phyloP scores from a whole-genome alignment of 2,797 vertebrate genomes.

The Podarcis siculus region DNA sequence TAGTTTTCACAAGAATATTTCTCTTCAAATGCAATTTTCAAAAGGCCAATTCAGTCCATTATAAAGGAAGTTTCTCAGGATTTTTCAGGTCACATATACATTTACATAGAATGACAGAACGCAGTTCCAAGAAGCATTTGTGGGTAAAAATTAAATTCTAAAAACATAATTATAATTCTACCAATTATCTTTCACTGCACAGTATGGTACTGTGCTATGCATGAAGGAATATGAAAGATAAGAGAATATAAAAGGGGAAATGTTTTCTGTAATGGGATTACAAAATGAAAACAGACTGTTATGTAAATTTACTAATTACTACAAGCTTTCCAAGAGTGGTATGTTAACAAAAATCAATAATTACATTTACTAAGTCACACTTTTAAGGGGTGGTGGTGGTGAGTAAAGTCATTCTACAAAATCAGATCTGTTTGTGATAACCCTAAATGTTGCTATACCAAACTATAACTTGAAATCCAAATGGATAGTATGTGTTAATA shows the following conservation, averaged over 20 bases:
- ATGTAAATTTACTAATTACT: conserved; percentile 35
- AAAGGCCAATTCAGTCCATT: not conserved
- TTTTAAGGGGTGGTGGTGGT: not conserved
- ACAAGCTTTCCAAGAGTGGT: conserved; percentile 29
- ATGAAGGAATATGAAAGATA: conserved; percentile 43
- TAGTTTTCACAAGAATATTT: not conserved
- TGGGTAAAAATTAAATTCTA: conserved; percentile 39
- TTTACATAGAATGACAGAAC: conserved; percentile 39
- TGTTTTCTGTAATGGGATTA: conserved; percentile 47
- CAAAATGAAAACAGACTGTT: conserved; percentile 43
- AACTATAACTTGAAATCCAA: not conserved
- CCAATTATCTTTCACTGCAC: conserved; percentile 48
- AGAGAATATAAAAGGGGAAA: conserved; percentile 41
- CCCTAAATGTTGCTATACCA: not conserved
- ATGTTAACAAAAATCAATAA: conserved; percentile 46
- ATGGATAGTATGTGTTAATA: not conserved
- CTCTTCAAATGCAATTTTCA: conserved; percentile 47
- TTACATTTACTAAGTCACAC: conserved; percentile 13
- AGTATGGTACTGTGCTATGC: conserved; percentile 8
- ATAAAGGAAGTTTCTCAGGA: conserved; percentile 28
- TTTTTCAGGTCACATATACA: conserved; percentile 27
- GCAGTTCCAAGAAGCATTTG: conserved; percentile 32
- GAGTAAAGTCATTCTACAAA: not conserved
- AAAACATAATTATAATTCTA: conserved; percentile 54
- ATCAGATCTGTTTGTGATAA: conserved; percentile 23